Evolutionary conservation across 92 coral and sea anemone species (phyloP).

Genomic region (Bergia puertoricense): DNA sequence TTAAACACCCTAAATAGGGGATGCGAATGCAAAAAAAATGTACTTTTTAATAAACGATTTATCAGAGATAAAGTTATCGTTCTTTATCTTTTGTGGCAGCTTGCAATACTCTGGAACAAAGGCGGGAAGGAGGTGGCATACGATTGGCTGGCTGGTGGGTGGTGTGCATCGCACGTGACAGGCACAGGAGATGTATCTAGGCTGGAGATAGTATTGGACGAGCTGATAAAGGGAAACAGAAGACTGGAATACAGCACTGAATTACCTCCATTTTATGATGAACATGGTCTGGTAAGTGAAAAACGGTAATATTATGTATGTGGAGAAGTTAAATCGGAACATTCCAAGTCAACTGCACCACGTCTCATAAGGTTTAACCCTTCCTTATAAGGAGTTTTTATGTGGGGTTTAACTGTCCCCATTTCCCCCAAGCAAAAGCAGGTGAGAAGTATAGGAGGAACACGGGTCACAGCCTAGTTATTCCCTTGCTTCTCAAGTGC

Average conservation of each 20-base stretch:
- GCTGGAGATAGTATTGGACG: conserved; percentile 60
- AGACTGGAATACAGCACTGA: conserved; percentile 60
- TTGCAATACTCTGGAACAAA: conserved; percentile 87
- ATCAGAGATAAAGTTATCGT: background rate
- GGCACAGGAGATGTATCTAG: conserved; percentile 56
- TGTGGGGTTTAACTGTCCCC: too few relatives aligned
- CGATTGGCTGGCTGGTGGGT: conserved; percentile 89
- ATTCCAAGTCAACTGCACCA: too few relatives aligned
- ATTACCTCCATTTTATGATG: conserved; percentile 73
- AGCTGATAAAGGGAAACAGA: conserved; percentile 67
- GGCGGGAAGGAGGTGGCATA: conserved; percentile 78
- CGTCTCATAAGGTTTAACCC: too few relatives aligned
- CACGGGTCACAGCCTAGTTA: too few relatives aligned
- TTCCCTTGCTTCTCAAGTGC: too few relatives aligned
- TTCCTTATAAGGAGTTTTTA: too few relatives aligned
- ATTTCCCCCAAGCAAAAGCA: too few relatives aligned
- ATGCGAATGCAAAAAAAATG: background rate
- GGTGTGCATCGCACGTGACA: conserved; percentile 66
- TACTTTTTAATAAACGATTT: too few relatives aligned
- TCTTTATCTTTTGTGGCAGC: conserved; percentile 43
- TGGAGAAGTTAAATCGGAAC: background rate
- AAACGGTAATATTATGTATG: background rate
- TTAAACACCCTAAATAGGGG: too few relatives aligned
- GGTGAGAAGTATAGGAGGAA: too few relatives aligned
- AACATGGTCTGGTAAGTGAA: conserved; percentile 82